phyloP scores from a whole-genome alignment of 2,888 invertebrate species.

The Drosophila paramelanica region DNA sequence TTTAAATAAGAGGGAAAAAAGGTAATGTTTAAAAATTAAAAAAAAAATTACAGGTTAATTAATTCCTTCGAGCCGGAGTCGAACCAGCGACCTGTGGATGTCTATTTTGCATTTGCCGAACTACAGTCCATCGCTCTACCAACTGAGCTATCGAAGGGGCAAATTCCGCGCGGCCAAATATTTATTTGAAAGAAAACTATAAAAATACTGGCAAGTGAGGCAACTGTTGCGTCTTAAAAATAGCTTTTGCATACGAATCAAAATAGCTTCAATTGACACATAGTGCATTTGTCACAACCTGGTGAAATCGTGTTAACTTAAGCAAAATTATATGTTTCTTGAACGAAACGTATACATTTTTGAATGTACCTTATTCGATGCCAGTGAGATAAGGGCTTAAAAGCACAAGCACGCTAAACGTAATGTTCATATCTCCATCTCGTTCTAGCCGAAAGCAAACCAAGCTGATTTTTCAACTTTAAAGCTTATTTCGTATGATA shows the following conservation, averaged over 20 bases:
- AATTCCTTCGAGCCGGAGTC: constrained; percentile 77
- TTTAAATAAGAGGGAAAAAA: not conserved
- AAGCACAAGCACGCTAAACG: not conserved
- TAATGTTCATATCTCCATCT: constrained; percentile 14
- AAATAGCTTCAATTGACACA: not conserved
- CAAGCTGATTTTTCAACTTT: constrained; percentile 49
- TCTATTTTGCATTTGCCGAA: constrained; percentile 38
- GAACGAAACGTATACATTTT: not conserved
- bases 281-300: not conserved
- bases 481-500: constrained; percentile 35
- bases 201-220: not conserved
- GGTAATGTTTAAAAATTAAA: not conserved
- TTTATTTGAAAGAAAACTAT: not conserved
- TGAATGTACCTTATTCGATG: not conserved
- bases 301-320: not conserved
- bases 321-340: not conserved
- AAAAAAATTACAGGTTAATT: not conserved
- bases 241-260: too few species aligned
- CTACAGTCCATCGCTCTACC: constrained; percentile 80
- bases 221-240: not conserved
- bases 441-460: constrained; percentile 18
- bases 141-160: constrained; percentile 69
- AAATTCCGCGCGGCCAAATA: constrained; percentile 24
- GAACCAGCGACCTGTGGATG: constrained; percentile 80
- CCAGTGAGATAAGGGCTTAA: not conserved